Percentiles rank a stretch among this genome's conserved stretches.
Evolutionary conservation across 2,113 vertebrate species (phyloP).

Genomic region (Pygathrix nemaeus): DNA sequence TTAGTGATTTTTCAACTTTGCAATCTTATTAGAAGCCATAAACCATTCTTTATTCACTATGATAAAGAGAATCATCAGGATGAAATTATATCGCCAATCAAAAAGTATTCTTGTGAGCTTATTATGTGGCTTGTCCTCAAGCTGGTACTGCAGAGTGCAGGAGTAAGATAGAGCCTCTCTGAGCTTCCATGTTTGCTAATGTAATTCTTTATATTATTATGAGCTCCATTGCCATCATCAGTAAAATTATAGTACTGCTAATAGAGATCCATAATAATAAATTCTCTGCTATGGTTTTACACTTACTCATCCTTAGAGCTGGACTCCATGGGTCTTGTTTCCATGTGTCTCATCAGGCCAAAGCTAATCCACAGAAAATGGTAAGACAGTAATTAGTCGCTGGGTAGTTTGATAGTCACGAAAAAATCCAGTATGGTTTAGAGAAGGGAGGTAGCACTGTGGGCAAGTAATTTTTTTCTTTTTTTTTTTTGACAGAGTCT

Average conservation of each 20-base stretch:
- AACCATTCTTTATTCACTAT: neutral
- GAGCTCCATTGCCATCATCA: conserved; percentile 12
- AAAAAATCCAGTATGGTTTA: neutral
- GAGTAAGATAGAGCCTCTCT: neutral
- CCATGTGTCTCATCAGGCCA: neutral
- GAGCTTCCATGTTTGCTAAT: neutral
- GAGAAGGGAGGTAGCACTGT: neutral
- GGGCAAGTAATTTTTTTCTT: neutral
- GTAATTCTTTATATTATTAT: conserved; percentile 29
- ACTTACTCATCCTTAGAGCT: conserved; percentile 43
- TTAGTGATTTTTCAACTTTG: neutral
- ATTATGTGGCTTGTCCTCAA: rapidly evolving
- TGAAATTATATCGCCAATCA: neutral
- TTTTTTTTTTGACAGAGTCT: too few relatives aligned
- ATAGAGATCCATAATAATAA: conserved; percentile 55
- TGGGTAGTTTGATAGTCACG: neutral
- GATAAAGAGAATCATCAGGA: neutral
- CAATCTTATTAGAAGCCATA: neutral
- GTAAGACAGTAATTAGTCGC: neutral
- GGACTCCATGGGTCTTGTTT: neutral
- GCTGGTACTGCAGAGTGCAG: neutral
- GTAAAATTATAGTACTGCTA: conserved; percentile 33
- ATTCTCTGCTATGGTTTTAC: conserved; percentile 43
- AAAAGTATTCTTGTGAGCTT: neutral
- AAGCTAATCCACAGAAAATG: neutral